phyloP scores from a whole-genome alignment of 1,140 invertebrate genomes.

The Heterodera carotae region DNA sequence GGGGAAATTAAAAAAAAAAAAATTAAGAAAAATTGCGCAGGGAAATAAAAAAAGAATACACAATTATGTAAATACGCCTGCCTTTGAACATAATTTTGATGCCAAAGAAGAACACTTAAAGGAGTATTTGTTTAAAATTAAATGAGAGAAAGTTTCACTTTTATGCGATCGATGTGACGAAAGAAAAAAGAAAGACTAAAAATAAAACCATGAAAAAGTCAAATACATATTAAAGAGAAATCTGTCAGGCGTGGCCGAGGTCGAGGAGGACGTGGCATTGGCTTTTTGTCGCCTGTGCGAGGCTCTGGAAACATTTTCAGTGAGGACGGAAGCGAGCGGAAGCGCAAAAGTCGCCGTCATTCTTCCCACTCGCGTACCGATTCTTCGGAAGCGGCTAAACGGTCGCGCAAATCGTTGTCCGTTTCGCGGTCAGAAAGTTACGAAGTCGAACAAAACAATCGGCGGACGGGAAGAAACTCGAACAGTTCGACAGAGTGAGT shows the following conservation, averaged over 20 bases:
- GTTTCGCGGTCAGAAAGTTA: not conserved
- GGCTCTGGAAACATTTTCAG: constrained; percentile 25
- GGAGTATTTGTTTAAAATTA: not conserved
- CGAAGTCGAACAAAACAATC: not conserved
- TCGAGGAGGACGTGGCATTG: not conserved
- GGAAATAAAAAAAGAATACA: not conserved
- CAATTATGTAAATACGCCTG: too few species aligned
- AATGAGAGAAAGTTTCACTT: constrained; percentile 2
- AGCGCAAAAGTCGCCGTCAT: constrained; percentile 16
- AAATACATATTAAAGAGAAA: constrained; percentile 1
- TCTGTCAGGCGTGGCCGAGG: constrained; percentile 11
- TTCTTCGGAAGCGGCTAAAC: constrained; percentile 5
- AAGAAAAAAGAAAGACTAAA: constrained; percentile 5
- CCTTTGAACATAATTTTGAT: too few species aligned
- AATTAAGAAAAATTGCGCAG: not conserved
- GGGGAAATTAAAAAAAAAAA: not conserved
- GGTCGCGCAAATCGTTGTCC: not conserved
- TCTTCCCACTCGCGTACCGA: constrained; percentile 15
- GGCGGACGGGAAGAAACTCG: not conserved
- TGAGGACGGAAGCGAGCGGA: constrained; percentile 13
- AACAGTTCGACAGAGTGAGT: not conserved
- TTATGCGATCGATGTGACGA: not conserved
- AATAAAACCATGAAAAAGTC: not conserved
- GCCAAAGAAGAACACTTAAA: too few species aligned
- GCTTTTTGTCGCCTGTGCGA: constrained; percentile 25